Conservation (phyloP, 2,888 invertebrate genomes). For the Rugalucina vietnamica region DNA sequence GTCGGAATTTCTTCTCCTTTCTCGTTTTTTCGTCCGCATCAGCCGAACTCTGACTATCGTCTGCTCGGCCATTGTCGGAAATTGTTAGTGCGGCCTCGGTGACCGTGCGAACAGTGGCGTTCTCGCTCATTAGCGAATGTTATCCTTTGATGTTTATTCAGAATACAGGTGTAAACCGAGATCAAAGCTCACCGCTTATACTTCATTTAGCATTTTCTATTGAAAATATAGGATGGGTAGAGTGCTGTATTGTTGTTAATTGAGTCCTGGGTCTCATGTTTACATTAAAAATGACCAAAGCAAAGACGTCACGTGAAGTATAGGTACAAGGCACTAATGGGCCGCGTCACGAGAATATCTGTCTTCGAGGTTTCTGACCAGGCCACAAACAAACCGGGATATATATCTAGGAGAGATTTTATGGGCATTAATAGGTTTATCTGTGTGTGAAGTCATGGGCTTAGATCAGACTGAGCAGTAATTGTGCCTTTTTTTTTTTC, state of each 20-base stretch:
- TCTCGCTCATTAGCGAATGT: not conserved
- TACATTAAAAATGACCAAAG: conserved; percentile 9
- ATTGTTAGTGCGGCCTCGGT: not conserved
- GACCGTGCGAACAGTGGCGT: conserved; percentile 9
- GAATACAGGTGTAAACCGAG: not conserved
- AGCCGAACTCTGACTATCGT: not conserved
- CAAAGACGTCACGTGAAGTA: conserved; percentile 4
- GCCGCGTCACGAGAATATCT: too few relatives aligned
- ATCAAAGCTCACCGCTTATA: conserved; percentile 1
- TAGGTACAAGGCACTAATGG: not conserved
- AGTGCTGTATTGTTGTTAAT: conserved; percentile 2
- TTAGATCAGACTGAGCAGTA: too few relatives aligned
- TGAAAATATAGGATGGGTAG: not conserved
- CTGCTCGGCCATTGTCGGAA: not conserved
- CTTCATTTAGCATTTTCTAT: conserved; percentile 14
- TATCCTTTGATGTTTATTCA: conserved; percentile 11
- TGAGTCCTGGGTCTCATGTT: not conserved
- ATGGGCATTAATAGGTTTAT: too few relatives aligned
- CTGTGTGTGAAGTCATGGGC: too few relatives aligned
- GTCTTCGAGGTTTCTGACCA: too few relatives aligned
- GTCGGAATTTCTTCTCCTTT: conserved; percentile 22
- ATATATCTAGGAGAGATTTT: too few relatives aligned
- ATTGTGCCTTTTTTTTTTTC: too few relatives aligned
- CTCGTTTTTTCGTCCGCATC: not conserved
- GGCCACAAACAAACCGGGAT: too few relatives aligned